Base-by-base conservation (phyloP, 2,113 vertebrate species). In the Daubentonia madagascariensis region DNA sequence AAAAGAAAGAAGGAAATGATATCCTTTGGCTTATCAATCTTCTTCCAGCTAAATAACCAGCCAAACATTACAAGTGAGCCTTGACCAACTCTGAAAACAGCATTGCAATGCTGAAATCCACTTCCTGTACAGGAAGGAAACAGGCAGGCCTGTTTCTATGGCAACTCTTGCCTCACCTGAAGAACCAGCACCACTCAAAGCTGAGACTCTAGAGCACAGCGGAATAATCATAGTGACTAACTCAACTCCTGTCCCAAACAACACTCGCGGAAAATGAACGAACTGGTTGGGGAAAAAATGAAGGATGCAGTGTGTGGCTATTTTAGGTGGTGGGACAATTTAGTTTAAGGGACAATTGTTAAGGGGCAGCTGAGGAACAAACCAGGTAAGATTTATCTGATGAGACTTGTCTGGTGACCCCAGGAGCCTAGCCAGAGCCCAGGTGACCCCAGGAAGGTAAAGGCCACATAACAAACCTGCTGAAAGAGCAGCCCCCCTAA, bases 111-210 rank as follows among this genome's bases (percentile, higher is more conserved):
- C 86, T 6, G 23, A 54, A 54, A 80, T 96, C 84, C 50, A 86
- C 94, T 97, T 98, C 94, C 97, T 75, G 0, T 79, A 13, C 52
- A 96, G 93, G 65, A 98, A 97, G 96, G 95, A 97, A 98, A 78
- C 28, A 0, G 1, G 28, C 57, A 72, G 6, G 35, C 35, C 48
- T 79, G 97, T 96, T 96, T 6, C 97, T 92, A 87, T 84, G 94
- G 97, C 65, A 43, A 87, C 97, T 78, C 48, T 79, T 93, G 96
- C 88, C 84, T 96, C 12, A 13, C 94, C 88, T 48, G 65, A 89
- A 96, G 94, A 97, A 67, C 10, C 52, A 61, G 73, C 80, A 40
- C 70, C 78, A 54, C 70, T 12, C 10, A n/a, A 87, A 89, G 40
- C 28, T 45, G 61, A 97, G 78, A 18, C 48, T 86, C 70, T 17